A percentile compares a stretch with the other conserved stretches of the same genome.
Conservation (phyloP, 2,797 vertebrate genomes). For the Hybognathus amarus region DNA sequence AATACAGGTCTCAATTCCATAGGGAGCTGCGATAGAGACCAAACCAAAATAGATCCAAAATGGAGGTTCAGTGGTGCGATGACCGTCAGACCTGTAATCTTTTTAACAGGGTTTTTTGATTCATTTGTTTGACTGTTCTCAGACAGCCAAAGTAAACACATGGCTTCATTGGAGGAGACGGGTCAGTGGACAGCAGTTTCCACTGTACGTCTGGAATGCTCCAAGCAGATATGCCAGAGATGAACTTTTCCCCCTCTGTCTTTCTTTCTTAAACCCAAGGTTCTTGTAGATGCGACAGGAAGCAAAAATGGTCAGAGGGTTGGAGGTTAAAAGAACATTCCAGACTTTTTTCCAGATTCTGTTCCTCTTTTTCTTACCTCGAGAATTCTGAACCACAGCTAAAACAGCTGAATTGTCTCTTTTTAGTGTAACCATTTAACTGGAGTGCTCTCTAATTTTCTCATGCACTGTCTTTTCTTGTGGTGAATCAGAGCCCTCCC, state of each 20-base stretch:
- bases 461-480: conserved; percentile 79
- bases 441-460: conserved; percentile 84
- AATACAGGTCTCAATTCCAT: conserved; percentile 8
- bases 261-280: conserved; percentile 25
- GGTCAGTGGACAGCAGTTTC: conserved; percentile 59
- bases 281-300: conserved; percentile 61
- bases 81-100: conserved; percentile 53
- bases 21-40: conserved; percentile 20
- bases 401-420: conserved; percentile 69
- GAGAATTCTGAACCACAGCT: conserved; percentile 57
- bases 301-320: conserved; percentile 59
- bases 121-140: conserved; percentile 45
- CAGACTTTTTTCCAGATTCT: conserved; percentile 63
- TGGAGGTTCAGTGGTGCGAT: conserved; percentile 33
- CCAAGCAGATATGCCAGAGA: conserved; percentile 50
- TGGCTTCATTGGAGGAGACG: conserved; percentile 50
- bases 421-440: conserved; percentile 77
- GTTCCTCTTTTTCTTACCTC: conserved; percentile 58
- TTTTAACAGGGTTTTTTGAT: conserved; percentile 53
- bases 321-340: conserved; percentile 64
- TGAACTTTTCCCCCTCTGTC: conserved; percentile 34
- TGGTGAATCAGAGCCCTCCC: conserved; percentile 77
- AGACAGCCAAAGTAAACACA: conserved; percentile 52
- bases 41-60: conserved; percentile 56
- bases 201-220: conserved; percentile 53